These are phyloP conservation scores for Nanorana parkeri DNA, from an alignment of 2,113 vertebrate species.

Conservation along the genomic window DNA sequence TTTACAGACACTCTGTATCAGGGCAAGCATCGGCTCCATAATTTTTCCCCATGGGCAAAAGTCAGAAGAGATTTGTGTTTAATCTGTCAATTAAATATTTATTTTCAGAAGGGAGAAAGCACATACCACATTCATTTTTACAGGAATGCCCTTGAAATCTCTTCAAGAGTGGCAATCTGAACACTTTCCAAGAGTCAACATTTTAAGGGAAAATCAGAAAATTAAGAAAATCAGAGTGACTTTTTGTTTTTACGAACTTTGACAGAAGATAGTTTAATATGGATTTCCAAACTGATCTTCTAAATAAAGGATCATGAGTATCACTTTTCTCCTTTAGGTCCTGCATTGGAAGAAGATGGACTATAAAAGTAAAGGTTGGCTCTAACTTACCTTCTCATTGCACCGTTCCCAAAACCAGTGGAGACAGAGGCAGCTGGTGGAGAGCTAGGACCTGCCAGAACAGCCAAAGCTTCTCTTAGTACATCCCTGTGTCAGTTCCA, in stretches of 20 bases:
- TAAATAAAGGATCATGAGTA: background rate
- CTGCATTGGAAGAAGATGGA: conserved; percentile 4
- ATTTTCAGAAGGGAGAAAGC: background rate
- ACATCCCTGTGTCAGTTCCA: conserved; percentile 56
- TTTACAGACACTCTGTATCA: background rate
- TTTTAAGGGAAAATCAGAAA: no score
- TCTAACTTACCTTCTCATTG: conserved; percentile 57
- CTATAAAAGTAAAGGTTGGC: conserved; percentile 36
- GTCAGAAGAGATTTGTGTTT: conserved; percentile 11
- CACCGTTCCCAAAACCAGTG: conserved; percentile 46
- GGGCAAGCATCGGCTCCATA: conserved; percentile 6
- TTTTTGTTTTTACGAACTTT: conserved; percentile 25
- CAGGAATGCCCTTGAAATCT: conserved; percentile 47
- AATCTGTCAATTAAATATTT: background rate
- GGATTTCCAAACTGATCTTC: conserved; percentile 35
- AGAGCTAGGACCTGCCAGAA: conserved; percentile 49
- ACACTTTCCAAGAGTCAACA: conserved; percentile 18
- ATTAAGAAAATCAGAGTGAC: background rate
- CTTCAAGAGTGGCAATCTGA: background rate
- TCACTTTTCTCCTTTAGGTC: conserved; percentile 16
- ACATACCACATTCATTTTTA: conserved; percentile 2
- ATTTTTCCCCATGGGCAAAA: conserved; percentile 24
- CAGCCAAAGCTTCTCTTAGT: conserved; percentile 53
- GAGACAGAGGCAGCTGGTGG: conserved; percentile 47
- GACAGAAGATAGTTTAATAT: background rate